These are phyloP conservation scores for Microctonus aethiopoides DNA, from an alignment of 2,888 invertebrate species.

Conservation along the genomic window DNA sequence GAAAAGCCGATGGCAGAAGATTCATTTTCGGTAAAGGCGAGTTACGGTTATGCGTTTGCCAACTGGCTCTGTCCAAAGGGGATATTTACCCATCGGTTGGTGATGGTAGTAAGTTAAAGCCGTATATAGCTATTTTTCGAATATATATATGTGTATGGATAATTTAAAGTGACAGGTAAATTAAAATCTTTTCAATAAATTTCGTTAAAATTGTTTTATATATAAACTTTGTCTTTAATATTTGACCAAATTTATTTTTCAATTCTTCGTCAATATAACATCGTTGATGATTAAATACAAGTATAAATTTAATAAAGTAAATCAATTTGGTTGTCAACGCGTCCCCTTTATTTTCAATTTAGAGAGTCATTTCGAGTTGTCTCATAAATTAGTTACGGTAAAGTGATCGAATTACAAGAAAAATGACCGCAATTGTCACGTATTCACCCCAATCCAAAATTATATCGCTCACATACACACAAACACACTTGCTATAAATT, in stretches of 20 bases:
- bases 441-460: background rate
- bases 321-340: background rate
- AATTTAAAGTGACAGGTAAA: background rate
- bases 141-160: background rate
- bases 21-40: slow-evolving; percentile 28
- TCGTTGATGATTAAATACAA: too few species aligned
- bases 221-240: too few species aligned
- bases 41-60: slow-evolving; percentile 43
- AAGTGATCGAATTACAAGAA: background rate
- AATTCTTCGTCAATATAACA: too few species aligned
- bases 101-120: slow-evolving; percentile 12
- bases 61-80: slow-evolving; percentile 33
- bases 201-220: background rate
- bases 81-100: slow-evolving; percentile 9
- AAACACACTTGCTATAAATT: background rate
- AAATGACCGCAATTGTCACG: background rate
- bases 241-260: too few species aligned
- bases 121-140: background rate
- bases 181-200: background rate
- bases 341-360: background rate
- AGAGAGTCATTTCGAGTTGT: background rate
- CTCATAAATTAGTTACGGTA: background rate
- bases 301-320: background rate
- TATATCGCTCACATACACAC: too few species aligned
- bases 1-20: slow-evolving; percentile 21